Conservation (phyloP, 2,888 invertebrate genomes). For the Sesamia inferens region DNA sequence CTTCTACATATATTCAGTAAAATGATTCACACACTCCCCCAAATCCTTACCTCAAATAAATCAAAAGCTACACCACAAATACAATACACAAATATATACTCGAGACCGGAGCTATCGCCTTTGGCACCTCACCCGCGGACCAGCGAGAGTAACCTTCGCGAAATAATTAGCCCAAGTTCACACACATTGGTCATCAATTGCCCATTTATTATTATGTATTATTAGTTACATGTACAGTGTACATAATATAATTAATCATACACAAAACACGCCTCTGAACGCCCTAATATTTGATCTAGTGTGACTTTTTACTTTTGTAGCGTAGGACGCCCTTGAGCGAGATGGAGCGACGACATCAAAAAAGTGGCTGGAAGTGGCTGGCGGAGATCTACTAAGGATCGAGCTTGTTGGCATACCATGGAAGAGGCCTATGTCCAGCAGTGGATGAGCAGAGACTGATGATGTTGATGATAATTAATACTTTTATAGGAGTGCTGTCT, state of each 20-base stretch:
- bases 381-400: no score
- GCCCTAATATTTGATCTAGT: constrained; percentile 4
- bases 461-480: no score
- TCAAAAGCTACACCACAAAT: constrained; percentile 20
- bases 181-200: constrained; percentile 45
- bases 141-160: constrained; percentile 40
- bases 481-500: no score
- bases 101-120: constrained; percentile 28
- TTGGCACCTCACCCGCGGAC: constrained; percentile 42
- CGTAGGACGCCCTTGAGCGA: no score
- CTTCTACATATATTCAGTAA: background rate
- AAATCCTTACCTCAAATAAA: constrained; percentile 30
- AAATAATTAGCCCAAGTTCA: constrained; percentile 46
- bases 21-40: background rate
- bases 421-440: no score
- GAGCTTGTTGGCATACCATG: no score
- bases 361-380: no score
- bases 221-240: background rate
- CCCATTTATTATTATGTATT: constrained; percentile 40
- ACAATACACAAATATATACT: constrained; percentile 17
- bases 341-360: no score
- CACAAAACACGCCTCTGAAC: background rate
- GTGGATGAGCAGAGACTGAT: no score
- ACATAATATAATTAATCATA: background rate
- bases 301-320: background rate